These are phyloP conservation scores for Tenebrio molitor DNA, from an alignment of 1,140 invertebrate species.

Conservation along the genomic window DNA sequence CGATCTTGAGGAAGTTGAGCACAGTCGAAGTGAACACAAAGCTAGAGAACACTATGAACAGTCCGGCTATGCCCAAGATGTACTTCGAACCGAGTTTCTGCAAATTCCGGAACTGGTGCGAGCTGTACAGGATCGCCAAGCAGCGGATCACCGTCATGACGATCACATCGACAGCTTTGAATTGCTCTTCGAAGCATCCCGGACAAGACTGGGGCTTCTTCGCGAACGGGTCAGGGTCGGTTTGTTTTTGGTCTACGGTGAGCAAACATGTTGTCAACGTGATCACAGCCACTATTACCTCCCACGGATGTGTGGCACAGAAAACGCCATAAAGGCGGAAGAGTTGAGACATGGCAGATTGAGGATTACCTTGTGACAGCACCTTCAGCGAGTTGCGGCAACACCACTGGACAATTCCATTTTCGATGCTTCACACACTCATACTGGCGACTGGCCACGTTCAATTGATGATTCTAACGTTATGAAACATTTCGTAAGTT, in stretches of 20 bases:
- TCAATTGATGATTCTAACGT: no score
- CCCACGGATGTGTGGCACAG: conserved; percentile 93
- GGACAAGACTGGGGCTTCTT: conserved; percentile 63
- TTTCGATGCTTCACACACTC: no score
- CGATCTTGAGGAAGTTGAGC: conserved; percentile 56
- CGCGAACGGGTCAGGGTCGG: conserved; percentile 55
- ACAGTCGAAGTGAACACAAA: conserved; percentile 59
- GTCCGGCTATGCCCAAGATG: conserved; percentile 87
- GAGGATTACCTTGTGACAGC: background rate
- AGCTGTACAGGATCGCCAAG: conserved; percentile 90
- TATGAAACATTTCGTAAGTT: no score
- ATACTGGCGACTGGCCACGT: no score
- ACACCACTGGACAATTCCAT: background rate
- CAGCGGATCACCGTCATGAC: conserved; percentile 93
- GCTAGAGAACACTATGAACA: conserved; percentile 91
- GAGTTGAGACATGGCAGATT: conserved; percentile 66
- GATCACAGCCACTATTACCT: conserved; percentile 91
- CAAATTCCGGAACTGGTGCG: conserved; percentile 94
- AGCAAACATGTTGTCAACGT: conserved; percentile 89
- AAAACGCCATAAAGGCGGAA: conserved; percentile 91
- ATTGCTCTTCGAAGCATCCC: conserved; percentile 73
- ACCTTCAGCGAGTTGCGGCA: background rate
- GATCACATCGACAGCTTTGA: conserved; percentile 87
- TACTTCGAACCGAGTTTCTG: conserved; percentile 93
- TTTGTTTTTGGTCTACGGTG: conserved; percentile 76